Evolutionary conservation across 2,888 invertebrate genomes (phyloP).

Genomic region (Conomelus anceps): DNA sequence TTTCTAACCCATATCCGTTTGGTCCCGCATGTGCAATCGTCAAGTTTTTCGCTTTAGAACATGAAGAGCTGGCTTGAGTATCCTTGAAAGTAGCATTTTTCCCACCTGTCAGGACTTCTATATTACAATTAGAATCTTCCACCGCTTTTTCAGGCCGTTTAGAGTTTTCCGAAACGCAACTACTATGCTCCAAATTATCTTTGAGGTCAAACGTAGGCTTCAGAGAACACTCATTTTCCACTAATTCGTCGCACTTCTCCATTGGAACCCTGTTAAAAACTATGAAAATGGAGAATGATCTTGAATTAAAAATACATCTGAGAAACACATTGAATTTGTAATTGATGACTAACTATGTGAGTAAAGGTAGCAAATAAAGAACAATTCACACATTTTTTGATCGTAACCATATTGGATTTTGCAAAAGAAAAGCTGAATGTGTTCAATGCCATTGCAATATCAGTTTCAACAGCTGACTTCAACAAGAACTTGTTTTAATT

Average conservation of each 20-base stretch:
- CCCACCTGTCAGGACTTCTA: conserved; percentile 27
- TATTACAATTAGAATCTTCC: conserved; percentile 31
- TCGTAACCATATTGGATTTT: conserved; percentile 19
- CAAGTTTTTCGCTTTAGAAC: conserved; percentile 26
- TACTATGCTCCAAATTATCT: conserved; percentile 20
- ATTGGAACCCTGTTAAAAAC: conserved; percentile 7
- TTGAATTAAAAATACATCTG: neutral
- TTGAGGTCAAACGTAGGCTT: conserved; percentile 24
- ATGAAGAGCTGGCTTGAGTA: conserved; percentile 26
- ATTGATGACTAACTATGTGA: neutral
- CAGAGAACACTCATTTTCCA: conserved; percentile 21
- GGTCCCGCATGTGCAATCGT: conserved; percentile 29
- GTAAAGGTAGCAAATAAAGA: conserved; percentile 1
- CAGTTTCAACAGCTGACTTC: conserved; percentile 13
- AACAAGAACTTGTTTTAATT: neutral
- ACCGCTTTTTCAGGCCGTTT: conserved; percentile 25
- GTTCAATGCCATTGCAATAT: neutral
- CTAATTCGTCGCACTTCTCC: conserved; percentile 22
- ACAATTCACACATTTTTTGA: conserved; percentile 9
- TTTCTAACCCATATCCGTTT: conserved; percentile 30
- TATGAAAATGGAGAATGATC: neutral
- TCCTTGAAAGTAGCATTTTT: conserved; percentile 25
- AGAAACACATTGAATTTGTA: neutral
- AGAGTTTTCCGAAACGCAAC: conserved; percentile 23
- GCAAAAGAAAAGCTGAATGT: conserved; percentile 11